Evolutionary conservation across 2,797 vertebrate species (phyloP).

Genomic region (Todus mexicanus): DNA sequence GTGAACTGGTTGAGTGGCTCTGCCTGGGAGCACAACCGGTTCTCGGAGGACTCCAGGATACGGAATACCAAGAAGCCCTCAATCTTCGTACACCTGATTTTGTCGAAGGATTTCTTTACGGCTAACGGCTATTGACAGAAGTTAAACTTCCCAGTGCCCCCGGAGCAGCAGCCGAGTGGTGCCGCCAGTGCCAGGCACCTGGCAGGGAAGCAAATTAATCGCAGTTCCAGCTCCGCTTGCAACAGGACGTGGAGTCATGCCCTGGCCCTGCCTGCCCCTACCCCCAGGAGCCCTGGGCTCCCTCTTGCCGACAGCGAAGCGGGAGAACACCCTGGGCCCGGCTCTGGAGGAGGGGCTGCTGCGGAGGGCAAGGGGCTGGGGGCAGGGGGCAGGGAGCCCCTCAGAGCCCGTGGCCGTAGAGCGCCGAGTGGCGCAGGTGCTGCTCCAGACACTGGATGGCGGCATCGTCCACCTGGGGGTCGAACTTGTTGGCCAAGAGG

Average conservation of each 20-base stretch:
- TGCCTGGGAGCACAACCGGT: neutral
- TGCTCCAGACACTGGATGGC: constrained; percentile 86
- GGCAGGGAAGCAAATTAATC: neutral
- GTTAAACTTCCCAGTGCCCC: neutral
- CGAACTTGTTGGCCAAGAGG: constrained; percentile 93
- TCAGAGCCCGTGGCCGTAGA: constrained; percentile 66
- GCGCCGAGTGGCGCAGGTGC: constrained; percentile 77
- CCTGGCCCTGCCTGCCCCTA: neutral
- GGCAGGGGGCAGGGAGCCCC: neutral
- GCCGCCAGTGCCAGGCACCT: neutral
- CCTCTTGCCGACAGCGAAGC: fast-evolving
- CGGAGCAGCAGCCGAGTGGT: neutral
- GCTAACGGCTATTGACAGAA: neutral
- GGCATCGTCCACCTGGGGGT: constrained; percentile 80
- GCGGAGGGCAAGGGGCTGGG: neutral
- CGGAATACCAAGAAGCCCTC: neutral
- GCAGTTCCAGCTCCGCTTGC: neutral
- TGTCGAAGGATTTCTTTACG: neutral
- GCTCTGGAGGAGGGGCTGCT: too few species aligned
- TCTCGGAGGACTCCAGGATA: neutral
- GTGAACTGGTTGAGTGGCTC: neutral
- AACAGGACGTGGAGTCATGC: neutral
- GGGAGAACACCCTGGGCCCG: fast-evolving
- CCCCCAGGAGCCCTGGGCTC: fast-evolving
- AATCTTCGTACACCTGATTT: neutral